Conservation (phyloP, 2,888 invertebrate species). For the Bellardia pandia region DNA sequence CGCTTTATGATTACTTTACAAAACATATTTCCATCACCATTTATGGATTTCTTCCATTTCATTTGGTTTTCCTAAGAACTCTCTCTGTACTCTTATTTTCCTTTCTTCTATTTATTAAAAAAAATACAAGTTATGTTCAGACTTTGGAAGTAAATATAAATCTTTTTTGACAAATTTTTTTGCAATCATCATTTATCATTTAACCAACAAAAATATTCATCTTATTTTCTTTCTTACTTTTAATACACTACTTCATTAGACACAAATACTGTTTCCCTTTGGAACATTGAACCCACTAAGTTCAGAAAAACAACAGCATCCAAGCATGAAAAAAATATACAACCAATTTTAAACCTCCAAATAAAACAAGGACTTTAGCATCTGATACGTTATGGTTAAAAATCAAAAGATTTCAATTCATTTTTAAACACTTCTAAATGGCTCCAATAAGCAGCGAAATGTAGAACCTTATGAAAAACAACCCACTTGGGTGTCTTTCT, state of each 20-base stretch:
- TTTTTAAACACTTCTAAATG: not conserved
- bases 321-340: not conserved
- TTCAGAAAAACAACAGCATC: too few relatives aligned
- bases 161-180: constrained; percentile 15
- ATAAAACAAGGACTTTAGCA: too few relatives aligned
- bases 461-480: not conserved
- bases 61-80: constrained; percentile 17
- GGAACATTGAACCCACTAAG: not conserved
- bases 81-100: not conserved
- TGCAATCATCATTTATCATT: constrained; percentile 44
- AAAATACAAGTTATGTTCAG: not conserved
- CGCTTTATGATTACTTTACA: constrained; percentile 46
- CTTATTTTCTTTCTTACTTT: not conserved
- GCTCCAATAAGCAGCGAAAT: not conserved
- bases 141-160: constrained; percentile 16
- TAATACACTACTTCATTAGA: not conserved
- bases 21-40: constrained; percentile 8
- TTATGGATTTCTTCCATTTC: not conserved
- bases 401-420: not conserved
- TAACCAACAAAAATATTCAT: constrained; percentile 12
- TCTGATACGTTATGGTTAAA: too few relatives aligned
- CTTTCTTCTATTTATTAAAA: constrained; percentile 27
- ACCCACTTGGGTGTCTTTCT: not conserved
- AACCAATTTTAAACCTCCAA: not conserved
- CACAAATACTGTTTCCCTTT: not conserved